Evolutionary conservation across 2,113 vertebrate species (phyloP), one percentile per base, ranked within the genome.

Genomic region (Psophia crepitans): DNA sequence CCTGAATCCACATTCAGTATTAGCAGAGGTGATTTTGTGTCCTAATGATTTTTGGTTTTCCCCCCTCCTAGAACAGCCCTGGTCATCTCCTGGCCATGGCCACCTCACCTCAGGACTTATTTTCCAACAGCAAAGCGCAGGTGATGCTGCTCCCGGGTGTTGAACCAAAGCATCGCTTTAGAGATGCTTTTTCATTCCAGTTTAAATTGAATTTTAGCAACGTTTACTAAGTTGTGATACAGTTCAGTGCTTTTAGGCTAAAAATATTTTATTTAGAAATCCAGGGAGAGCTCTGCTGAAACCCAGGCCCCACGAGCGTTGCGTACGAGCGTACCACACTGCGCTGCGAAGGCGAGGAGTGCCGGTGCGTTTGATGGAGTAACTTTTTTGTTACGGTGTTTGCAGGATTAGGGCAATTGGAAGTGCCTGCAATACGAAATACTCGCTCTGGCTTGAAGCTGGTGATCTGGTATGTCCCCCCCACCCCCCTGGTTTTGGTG

Each of bases 281-380:
- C 10, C 19, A 71, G 69, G 35, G 65, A 22, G 2, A 65, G 37
- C 5, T 35, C 41, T 93, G 44, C n/a, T 61, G 68, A 54, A 73
- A 32, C 13, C 17, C n/a, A 17, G 5, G 16, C 14, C 54, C 14
- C 69, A 2, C 14, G 8, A 3, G 32, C 1, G 0, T 12, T 46
- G 66, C 2, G 2, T 60, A 4, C 0, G 12, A 44, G 63, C 0
- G 2, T 16, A 18, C 17, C 49, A 23, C 0, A 0, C 41, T 33
- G 22, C 1, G 2, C 68, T 30, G 37, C 46, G 27, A 9, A 46
- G 44, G 24, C 2, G 5, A 73, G 44, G 75, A 48, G 76, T 88
- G 23, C 57, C 2, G 1, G 11, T 41, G 32, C 0, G 9, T 49
- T 86, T 57, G 61, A 22, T 27, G 68, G 46, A 77, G 20, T 44